Evolutionary conservation across 2,888 invertebrate species (phyloP).

Genomic region (Aplocera efformata): DNA sequence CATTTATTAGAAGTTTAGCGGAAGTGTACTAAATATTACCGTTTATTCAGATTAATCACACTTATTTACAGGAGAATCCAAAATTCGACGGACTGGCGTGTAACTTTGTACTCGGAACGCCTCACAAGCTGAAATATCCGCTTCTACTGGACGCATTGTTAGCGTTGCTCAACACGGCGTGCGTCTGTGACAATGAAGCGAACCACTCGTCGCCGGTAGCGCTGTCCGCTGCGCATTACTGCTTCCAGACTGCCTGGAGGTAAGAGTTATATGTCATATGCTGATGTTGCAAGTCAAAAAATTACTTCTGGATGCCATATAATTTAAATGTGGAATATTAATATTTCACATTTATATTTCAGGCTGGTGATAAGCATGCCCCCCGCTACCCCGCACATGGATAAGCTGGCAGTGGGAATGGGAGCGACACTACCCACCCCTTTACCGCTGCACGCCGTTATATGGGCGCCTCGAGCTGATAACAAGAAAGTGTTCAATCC

Average conservation of each 20-base stretch:
- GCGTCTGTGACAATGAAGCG: conserved; percentile 80
- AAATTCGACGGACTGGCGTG: conserved; percentile 96
- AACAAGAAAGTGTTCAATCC: conserved; percentile 90
- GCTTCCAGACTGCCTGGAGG: conserved; percentile 93
- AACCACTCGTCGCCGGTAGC: conserved; percentile 80
- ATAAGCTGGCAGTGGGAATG: conserved; percentile 86
- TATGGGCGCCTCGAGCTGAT: conserved; percentile 94
- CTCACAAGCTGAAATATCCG: conserved; percentile 94
- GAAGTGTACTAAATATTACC: no score
- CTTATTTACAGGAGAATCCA: conserved; percentile 85
- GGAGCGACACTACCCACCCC: conserved; percentile 84
- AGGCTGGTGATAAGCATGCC: conserved; percentile 92
- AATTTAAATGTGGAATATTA: no score
- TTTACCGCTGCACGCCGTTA: conserved; percentile 88
- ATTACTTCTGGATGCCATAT: no score
- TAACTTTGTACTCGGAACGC: conserved; percentile 95
- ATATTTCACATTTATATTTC: conserved; percentile 30
- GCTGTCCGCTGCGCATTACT: conserved; percentile 93
- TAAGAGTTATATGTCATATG: no score
- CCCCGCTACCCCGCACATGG: conserved; percentile 93
- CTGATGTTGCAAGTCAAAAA: no score
- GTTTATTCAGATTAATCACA: not conserved
- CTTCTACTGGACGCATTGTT: conserved; percentile 92
- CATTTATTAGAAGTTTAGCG: no score
- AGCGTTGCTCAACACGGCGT: conserved; percentile 89